Percentiles rank a stretch among this genome's conserved stretches.
phyloP scores from a whole-genome alignment of 1,140 invertebrate species.

The Trigoniulus corallinus region DNA sequence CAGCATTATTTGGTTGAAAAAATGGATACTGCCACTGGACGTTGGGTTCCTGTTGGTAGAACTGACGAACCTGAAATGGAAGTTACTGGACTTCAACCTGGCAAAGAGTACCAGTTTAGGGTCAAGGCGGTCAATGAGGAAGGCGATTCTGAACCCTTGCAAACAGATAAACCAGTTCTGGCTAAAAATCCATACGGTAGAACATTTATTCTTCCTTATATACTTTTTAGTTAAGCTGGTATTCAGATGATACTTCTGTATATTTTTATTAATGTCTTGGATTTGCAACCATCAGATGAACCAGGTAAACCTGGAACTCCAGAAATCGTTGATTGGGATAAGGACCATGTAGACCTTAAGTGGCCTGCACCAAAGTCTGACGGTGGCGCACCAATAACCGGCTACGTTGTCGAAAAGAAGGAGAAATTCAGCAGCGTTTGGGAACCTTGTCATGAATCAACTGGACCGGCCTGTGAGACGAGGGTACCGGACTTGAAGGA shows the following conservation, averaged over 20 bases:
- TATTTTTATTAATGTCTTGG: not conserved
- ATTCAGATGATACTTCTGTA: not conserved
- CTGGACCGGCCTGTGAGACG: conserved; percentile 60
- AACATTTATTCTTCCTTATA: conserved; percentile 16
- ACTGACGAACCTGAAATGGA: conserved; percentile 70
- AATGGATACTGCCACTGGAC: conserved; percentile 76
- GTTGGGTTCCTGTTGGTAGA: conserved; percentile 82
- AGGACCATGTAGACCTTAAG: conserved; percentile 77
- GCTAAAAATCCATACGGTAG: conserved; percentile 93
- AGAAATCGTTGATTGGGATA: conserved; percentile 81
- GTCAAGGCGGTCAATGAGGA: conserved; percentile 97
- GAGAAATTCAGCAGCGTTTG: conserved; percentile 74
- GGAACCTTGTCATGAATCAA: conserved; percentile 54
- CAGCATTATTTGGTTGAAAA: conserved; percentile 94
- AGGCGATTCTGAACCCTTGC: conserved; percentile 88
- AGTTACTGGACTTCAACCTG: conserved; percentile 77
- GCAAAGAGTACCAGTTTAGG: conserved; percentile 89
- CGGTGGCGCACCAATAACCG: conserved; percentile 85
- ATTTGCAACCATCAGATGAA: conserved; percentile 36
- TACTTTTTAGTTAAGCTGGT: not conserved
- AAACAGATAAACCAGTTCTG: conserved; percentile 61
- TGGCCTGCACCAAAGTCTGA: conserved; percentile 79
- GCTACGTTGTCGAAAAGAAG: conserved; percentile 94
- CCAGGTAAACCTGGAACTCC: conserved; percentile 76
- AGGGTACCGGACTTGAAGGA: conserved; percentile 72